A percentile compares a stretch with the other conserved stretches of the same genome.
phyloP scores from a whole-genome alignment of 2,888 invertebrate species.

The Cataglyphis rosenhaueri region DNA sequence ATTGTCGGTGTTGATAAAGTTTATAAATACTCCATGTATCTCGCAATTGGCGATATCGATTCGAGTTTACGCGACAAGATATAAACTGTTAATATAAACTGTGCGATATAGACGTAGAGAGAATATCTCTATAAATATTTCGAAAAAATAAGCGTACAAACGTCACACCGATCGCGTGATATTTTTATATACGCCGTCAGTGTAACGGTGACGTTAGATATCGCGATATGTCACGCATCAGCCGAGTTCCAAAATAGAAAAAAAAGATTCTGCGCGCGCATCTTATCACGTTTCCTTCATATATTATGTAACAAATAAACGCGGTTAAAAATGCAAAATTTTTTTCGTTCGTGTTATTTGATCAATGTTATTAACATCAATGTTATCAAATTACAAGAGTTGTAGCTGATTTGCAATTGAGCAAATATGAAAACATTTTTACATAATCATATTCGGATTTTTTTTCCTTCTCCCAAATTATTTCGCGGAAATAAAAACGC shows the following conservation, averaged over 20 bases:
- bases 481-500: background rate
- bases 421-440: background rate
- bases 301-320: slow-evolving; percentile 1
- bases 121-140: background rate
- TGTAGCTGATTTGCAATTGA: background rate
- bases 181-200: background rate
- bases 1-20: slow-evolving; percentile 37
- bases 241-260: slow-evolving; percentile 9
- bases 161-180: background rate
- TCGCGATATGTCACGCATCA: background rate
- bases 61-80: background rate
- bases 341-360: background rate
- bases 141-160: background rate
- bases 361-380: background rate
- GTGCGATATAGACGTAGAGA: background rate
- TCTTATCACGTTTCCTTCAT: slow-evolving; percentile 15
- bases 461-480: background rate
- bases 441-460: background rate
- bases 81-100: background rate
- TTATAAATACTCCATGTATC: background rate
- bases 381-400: background rate
- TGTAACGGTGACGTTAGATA: background rate
- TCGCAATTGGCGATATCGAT: slow-evolving; percentile 9
- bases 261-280: background rate
- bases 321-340: background rate